A percentile compares a stretch with the other conserved stretches of the same genome.
Conservation (phyloP, 2,888 invertebrate species). For the Stenurella melanura region DNA sequence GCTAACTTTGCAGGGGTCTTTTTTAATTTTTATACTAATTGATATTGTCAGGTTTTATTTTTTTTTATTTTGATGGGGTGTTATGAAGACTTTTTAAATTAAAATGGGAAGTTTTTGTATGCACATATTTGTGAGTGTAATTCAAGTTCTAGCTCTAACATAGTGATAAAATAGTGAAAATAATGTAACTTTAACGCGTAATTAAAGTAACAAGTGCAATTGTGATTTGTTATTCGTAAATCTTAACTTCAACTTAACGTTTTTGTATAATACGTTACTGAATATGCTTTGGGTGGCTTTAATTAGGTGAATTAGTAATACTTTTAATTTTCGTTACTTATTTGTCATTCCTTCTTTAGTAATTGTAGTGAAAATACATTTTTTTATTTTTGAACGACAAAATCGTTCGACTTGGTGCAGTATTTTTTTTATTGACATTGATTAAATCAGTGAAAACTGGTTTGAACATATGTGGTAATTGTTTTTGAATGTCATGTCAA, state of each 20-base stretch:
- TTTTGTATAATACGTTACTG: constrained; percentile 26
- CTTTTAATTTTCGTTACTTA: background rate
- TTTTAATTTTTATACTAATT: background rate
- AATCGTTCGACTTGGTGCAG: background rate
- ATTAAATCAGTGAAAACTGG: background rate
- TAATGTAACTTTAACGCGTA: background rate
- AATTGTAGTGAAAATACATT: background rate
- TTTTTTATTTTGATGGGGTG: no score
- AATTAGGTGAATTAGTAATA: constrained; percentile 16
- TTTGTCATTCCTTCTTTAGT: background rate
- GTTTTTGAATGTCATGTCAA: no score
- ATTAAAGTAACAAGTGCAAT: background rate
- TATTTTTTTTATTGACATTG: background rate
- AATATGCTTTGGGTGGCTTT: constrained; percentile 37
- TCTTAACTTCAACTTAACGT: background rate
- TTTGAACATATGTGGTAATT: no score
- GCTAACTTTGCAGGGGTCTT: background rate
- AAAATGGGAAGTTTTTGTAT: background rate
- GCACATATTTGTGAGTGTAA: background rate
- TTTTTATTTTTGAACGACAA: background rate
- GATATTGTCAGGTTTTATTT: background rate
- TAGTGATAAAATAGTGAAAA: background rate
- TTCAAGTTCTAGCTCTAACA: background rate
- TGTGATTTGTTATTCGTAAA: background rate
- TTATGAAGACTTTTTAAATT: background rate